Evolutionary conservation across 2,888 invertebrate species (phyloP).

Genomic region (Rhopalosiphum nymphaeae): DNA sequence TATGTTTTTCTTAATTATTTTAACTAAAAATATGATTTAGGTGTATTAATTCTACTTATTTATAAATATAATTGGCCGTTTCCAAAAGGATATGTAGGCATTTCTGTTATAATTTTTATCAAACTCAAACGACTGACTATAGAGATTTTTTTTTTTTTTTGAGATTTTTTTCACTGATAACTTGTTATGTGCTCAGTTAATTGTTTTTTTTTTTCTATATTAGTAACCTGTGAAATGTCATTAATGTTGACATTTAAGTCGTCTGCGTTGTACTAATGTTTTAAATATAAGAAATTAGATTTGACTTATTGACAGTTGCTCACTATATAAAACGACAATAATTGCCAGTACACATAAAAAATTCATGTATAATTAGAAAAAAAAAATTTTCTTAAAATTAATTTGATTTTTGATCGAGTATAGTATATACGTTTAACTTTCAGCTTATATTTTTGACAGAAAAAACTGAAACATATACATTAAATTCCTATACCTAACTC

Average conservation of each 20-base stretch:
- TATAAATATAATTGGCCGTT: background rate
- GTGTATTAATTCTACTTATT: background rate
- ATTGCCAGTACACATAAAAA: background rate
- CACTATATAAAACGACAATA: background rate
- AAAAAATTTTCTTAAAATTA: background rate
- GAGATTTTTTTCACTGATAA: background rate
- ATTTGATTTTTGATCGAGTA: background rate
- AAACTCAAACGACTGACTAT: background rate
- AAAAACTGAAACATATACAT: background rate
- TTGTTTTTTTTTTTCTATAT: too few species aligned
- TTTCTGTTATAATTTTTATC: background rate
- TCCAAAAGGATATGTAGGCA: too few species aligned
- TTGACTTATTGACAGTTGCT: background rate
- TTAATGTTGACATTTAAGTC: background rate
- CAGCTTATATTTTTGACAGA: background rate
- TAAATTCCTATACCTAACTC: too few species aligned
- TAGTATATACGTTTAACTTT: background rate
- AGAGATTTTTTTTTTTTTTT: background rate
- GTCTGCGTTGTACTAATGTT: background rate
- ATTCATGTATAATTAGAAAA: background rate
- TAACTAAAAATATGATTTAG: background rate
- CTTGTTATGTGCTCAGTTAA: too few species aligned
- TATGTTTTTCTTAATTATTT: background rate
- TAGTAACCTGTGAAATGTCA: background rate
- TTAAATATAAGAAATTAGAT: background rate